phyloP scores from a whole-genome alignment of 1,140 invertebrate species.

The Sitobion miscanthi region DNA sequence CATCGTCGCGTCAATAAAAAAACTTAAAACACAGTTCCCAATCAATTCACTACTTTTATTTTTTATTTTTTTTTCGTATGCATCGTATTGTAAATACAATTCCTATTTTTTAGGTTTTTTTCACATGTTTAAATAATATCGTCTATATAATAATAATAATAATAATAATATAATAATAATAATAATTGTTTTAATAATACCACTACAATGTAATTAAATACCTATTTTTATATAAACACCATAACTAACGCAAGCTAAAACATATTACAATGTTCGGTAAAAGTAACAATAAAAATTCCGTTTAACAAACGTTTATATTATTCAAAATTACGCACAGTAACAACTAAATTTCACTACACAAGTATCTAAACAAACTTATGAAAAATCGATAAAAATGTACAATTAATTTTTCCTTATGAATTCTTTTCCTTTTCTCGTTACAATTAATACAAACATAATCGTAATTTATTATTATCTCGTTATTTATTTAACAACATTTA shows the following conservation, averaged over 20 bases:
- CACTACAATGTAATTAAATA: conserved; percentile 43
- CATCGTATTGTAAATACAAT: conserved; percentile 51
- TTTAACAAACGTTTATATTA: conserved; percentile 49
- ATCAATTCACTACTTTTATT: conserved; percentile 55
- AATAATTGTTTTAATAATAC: conserved; percentile 49
- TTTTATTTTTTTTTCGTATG: conserved; percentile 43
- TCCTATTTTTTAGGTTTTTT: conserved; percentile 53
- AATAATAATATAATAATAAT: conserved; percentile 46
- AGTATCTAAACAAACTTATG: conserved; percentile 43
- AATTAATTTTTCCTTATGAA: conserved; percentile 5
- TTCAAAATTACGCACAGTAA: conserved; percentile 54
- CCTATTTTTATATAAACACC: conserved; percentile 53
- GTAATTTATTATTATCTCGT: conserved; percentile 43
- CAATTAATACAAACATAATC: conserved; percentile 16
- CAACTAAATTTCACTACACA: conserved; percentile 54
- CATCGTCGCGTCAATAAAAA: not conserved
- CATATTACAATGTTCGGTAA: conserved; percentile 54
- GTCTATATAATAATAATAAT: conserved; percentile 49
- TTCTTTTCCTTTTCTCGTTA: conserved; percentile 8
- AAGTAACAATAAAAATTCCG: conserved; percentile 56
- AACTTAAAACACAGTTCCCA: conserved; percentile 27
- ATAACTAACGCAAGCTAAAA: conserved; percentile 56
- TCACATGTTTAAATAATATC: conserved; percentile 49
- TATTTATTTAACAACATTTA: conserved; percentile 42
- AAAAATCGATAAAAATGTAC: conserved; percentile 31